Percentiles rank a stretch among this genome's conserved stretches.
These are phyloP conservation scores for Synergus japonicus DNA, from an alignment of 2,888 invertebrate species.

Conservation along the genomic window DNA sequence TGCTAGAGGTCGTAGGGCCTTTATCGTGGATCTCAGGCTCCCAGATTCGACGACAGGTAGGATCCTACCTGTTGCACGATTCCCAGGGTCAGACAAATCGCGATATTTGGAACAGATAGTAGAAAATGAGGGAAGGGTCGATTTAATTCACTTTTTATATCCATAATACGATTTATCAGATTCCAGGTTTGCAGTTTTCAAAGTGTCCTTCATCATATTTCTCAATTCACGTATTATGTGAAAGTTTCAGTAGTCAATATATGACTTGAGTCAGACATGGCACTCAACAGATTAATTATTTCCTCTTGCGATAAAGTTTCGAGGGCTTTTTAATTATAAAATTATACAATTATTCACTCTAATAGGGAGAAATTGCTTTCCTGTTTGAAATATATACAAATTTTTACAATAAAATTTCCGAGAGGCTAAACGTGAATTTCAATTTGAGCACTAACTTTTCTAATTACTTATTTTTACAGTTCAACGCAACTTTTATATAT, in stretches of 20 bases:
- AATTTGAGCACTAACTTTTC: background rate
- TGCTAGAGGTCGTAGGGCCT: conserved; percentile 51
- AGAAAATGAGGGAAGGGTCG: conserved; percentile 6
- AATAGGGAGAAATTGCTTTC: background rate
- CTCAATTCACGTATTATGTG: too few relatives aligned
- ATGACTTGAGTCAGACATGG: background rate
- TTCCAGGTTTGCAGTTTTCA: background rate
- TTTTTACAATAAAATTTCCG: background rate
- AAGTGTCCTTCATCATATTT: too few relatives aligned
- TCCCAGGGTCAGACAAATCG: conserved; percentile 55
- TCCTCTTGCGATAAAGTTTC: too few relatives aligned
- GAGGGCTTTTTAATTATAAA: too few relatives aligned
- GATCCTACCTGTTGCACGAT: conserved; percentile 72
- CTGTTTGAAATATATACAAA: too few relatives aligned
- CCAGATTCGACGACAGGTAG: conserved; percentile 57
- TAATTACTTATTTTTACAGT: background rate
- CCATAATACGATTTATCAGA: background rate
- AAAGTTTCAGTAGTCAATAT: background rate
- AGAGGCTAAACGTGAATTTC: background rate
- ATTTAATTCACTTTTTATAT: conserved; percentile 43
- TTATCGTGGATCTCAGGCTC: conserved; percentile 49
- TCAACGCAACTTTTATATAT: background rate
- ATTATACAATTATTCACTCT: background rate
- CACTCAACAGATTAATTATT: background rate
- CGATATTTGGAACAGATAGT: conserved; percentile 49